These are phyloP conservation scores for Anthoscopus minutus DNA, from an alignment of 2,113 vertebrate genomes.

Conservation along the genomic window DNA sequence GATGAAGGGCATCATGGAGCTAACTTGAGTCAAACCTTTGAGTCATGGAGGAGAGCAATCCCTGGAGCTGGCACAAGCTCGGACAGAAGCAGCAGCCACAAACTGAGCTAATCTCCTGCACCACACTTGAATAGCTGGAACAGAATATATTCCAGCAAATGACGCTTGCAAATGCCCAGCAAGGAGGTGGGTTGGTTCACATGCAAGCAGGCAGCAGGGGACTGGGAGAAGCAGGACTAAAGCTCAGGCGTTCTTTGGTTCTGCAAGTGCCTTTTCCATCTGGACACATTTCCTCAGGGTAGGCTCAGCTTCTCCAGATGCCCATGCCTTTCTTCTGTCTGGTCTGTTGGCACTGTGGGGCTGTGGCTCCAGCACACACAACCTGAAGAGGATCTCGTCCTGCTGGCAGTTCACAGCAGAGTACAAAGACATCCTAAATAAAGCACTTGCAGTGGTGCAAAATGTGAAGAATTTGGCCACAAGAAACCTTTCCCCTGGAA, in stretches of 20 bases:
- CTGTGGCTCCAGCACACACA: background rate
- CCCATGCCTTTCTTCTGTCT: background rate
- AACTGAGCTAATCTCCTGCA: background rate
- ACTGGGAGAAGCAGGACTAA: background rate
- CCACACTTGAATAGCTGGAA: background rate
- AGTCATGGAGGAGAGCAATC: background rate
- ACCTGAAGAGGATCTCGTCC: background rate
- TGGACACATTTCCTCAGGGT: background rate
- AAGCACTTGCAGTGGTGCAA: background rate
- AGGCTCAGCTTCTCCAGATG: background rate
- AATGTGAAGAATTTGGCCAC: background rate
- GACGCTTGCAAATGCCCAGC: background rate
- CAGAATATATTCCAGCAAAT: background rate
- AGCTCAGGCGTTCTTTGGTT: background rate
- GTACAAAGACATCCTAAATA: background rate
- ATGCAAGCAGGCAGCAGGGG: background rate
- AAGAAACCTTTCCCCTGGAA: background rate
- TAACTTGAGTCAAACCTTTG: rapidly evolving
- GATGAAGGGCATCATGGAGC: background rate
- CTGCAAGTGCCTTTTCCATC: background rate
- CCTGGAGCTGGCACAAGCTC: background rate
- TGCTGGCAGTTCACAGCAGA: background rate
- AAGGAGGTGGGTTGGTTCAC: background rate
- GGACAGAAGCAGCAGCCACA: background rate
- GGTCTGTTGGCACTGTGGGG: rapidly evolving